Percentiles rank a stretch among this genome's conserved stretches.
phyloP scores from a whole-genome alignment of 2,113 vertebrate species.

The Salvelinus alpinus region DNA sequence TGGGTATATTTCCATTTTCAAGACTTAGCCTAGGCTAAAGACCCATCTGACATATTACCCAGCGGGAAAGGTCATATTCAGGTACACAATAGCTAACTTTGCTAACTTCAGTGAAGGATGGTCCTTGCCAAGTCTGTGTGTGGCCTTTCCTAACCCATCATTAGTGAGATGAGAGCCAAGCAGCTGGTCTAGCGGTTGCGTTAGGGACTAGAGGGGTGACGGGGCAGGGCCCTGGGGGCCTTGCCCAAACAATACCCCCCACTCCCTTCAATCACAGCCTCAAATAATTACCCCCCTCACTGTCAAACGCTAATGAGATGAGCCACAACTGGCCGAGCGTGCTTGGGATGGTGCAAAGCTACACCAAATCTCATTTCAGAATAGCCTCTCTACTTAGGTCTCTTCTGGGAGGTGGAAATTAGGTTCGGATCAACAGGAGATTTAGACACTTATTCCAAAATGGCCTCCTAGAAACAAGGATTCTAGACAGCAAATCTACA shows the following conservation, averaged over 20 bases:
- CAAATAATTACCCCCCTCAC: neutral
- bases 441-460: neutral
- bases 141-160: conserved; percentile 14
- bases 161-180: conserved; percentile 34
- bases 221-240: neutral
- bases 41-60: too few relatives aligned
- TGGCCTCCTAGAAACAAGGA: neutral
- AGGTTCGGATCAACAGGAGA: neutral
- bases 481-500: too few relatives aligned
- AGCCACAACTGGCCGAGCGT: neutral
- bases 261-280: neutral
- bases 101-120: conserved; percentile 1
- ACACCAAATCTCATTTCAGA: neutral
- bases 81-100: conserved; percentile 4
- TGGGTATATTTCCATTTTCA: too few relatives aligned
- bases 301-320: neutral
- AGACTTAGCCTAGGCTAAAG: too few relatives aligned
- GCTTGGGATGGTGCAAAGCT: too few relatives aligned
- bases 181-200: conserved; percentile 43
- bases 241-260: neutral
- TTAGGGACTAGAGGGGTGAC: neutral
- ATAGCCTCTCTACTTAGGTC: neutral
- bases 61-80: too few relatives aligned
- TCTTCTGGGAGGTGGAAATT: neutral
- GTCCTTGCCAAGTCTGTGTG: neutral